Percentiles rank a stretch among this genome's conserved stretches.
Conservation (phyloP, 2,113 vertebrate species). For the Ibidorhyncha struthersii region DNA sequence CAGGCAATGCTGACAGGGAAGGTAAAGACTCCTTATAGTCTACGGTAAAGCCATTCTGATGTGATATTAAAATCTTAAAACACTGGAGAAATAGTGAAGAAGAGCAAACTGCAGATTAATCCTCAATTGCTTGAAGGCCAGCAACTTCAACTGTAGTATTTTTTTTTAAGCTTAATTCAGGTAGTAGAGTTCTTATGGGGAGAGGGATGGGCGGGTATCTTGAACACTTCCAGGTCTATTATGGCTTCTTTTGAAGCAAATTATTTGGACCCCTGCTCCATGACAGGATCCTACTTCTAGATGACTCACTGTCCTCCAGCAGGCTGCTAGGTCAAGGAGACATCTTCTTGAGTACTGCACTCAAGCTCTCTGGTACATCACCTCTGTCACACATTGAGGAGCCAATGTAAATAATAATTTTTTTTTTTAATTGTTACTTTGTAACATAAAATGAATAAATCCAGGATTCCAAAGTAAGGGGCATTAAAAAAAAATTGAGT, state of each 20-base stretch:
- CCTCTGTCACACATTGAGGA: background rate
- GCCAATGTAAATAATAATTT: background rate
- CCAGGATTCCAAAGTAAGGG: background rate
- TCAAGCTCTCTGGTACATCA: background rate
- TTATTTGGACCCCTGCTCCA: background rate
- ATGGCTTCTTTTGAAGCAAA: background rate
- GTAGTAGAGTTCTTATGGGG: background rate
- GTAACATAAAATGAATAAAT: background rate
- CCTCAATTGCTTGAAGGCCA: background rate
- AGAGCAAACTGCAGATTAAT: background rate
- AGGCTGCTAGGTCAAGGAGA: background rate
- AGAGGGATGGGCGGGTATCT: background rate
- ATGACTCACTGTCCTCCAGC: background rate
- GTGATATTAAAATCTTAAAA: background rate
- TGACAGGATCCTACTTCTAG: background rate
- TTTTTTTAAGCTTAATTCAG: background rate
- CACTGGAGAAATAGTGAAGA: background rate
- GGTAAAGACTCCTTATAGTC: background rate
- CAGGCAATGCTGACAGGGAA: background rate
- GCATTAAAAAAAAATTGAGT: background rate
- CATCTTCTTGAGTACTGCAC: background rate
- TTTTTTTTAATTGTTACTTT: conserved; percentile 9
- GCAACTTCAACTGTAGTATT: background rate
- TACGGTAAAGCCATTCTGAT: background rate
- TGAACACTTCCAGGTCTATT: background rate